These are phyloP conservation scores for Pitta sordida DNA, from an alignment of 2,113 vertebrate genomes.

Conservation along the genomic window DNA sequence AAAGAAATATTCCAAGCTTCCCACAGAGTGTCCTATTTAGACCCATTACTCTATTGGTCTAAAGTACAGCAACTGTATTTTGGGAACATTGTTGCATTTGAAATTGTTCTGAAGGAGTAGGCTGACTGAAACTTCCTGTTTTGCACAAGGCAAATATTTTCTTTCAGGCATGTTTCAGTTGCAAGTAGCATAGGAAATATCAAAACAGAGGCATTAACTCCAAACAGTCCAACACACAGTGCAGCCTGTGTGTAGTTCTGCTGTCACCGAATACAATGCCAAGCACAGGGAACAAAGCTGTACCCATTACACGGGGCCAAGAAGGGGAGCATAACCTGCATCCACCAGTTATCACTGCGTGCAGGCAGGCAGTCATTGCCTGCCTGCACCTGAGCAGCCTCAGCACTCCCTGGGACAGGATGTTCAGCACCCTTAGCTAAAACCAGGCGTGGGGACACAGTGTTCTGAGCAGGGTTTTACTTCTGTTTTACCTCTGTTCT, in stretches of 20 bases:
- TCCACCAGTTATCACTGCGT: fast-evolving
- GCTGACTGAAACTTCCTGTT: background rate
- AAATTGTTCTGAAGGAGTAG: constrained; percentile 13
- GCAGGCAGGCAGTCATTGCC: fast-evolving
- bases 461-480: fast-evolving
- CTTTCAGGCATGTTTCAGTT: background rate
- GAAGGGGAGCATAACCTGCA: background rate
- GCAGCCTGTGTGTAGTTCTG: fast-evolving
- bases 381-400: background rate
- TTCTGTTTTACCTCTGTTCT: background rate
- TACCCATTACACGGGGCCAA: fast-evolving
- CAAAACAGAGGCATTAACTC: constrained; percentile 10
- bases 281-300: background rate
- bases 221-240: background rate
- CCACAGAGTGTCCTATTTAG: background rate
- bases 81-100: constrained; percentile 18
- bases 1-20: background rate
- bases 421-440: background rate
- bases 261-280: fast-evolving
- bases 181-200: background rate
- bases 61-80: constrained; percentile 11
- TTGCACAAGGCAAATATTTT: background rate
- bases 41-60: constrained; percentile 14
- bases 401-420: too few relatives aligned
- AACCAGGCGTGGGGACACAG: background rate